A percentile compares a stretch with the other conserved stretches of the same genome.
These are phyloP conservation scores for Pao palembangensis DNA, from an alignment of 2,113 vertebrate genomes.

Conservation along the genomic window DNA sequence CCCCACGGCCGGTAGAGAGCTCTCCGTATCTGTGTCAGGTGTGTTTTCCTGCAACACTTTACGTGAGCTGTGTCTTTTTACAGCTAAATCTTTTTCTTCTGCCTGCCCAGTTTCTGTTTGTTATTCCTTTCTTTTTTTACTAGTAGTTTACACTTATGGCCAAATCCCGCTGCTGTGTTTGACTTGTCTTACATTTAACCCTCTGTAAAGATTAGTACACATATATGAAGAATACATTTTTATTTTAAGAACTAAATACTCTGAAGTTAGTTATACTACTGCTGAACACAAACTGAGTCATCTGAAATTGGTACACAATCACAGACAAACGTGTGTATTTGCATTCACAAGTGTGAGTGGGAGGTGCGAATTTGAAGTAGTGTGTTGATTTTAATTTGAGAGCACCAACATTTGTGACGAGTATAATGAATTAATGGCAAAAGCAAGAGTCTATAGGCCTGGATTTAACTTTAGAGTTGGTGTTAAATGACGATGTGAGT, in stretches of 20 bases:
- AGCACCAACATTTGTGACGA: constrained; percentile 7
- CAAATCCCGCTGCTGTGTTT: not conserved
- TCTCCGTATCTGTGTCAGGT: constrained; percentile 79
- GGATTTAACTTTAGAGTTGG: constrained; percentile 13
- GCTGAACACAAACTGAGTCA: not conserved
- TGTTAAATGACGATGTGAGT: constrained; percentile 12
- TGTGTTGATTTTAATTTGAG: constrained; percentile 29
- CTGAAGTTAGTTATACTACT: too few species aligned
- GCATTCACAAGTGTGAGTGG: constrained; percentile 9
- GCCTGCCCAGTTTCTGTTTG: not conserved
- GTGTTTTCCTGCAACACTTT: constrained; percentile 43
- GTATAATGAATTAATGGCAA: constrained; percentile 17
- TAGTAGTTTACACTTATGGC: not conserved
- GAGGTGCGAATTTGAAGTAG: constrained; percentile 18
- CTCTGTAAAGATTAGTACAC: too few species aligned
- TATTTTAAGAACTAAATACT: too few species aligned
- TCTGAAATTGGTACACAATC: not conserved
- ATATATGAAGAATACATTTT: too few species aligned
- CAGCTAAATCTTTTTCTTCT: constrained; percentile 23
- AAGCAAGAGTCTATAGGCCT: not conserved
- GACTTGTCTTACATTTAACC: too few species aligned
- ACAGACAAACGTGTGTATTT: not conserved
- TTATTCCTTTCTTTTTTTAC: not conserved
- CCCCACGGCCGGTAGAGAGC: constrained; percentile 91
- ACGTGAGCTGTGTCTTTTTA: not conserved